These are phyloP conservation scores for Sebastes hubbsi DNA, from an alignment of 2,797 vertebrate species.

Conservation along the genomic window DNA sequence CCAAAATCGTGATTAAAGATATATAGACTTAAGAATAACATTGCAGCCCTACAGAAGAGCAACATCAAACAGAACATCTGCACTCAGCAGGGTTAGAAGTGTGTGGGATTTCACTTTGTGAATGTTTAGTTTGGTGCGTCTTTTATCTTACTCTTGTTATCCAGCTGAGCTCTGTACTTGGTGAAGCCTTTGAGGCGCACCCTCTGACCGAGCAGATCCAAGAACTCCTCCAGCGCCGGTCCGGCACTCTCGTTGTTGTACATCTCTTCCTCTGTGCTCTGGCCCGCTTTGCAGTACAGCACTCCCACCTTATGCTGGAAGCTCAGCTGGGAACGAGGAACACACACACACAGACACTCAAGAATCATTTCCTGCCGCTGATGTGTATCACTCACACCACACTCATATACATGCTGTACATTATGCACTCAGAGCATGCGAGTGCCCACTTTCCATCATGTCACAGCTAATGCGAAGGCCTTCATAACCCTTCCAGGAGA, in stretches of 20 bases:
- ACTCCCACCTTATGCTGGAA: conserved; percentile 99
- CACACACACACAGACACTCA: conserved; percentile 55
- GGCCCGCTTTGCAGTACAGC: conserved; percentile 95
- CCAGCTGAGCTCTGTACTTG: conserved; percentile 96
- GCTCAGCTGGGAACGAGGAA: conserved; percentile 88
- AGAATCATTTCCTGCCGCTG: conserved; percentile 54
- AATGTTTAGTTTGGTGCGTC: conserved; percentile 12
- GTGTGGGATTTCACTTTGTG: conserved; percentile 10
- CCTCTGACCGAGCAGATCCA: conserved; percentile 95
- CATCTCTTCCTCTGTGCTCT: conserved; percentile 99
- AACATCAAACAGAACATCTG: conserved; percentile 9
- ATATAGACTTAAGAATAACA: neutral
- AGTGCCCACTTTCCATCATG: conserved; percentile 67
- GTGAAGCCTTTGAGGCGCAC: conserved; percentile 95
- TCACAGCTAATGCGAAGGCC: conserved; percentile 60
- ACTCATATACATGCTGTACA: conserved; percentile 34
- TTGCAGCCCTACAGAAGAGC: neutral
- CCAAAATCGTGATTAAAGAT: neutral
- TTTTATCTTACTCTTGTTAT: conserved; percentile 94
- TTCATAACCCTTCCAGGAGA: conserved; percentile 43
- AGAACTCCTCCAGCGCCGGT: conserved; percentile 94
- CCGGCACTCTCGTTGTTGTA: conserved; percentile 97
- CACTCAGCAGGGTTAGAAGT: conserved; percentile 17
- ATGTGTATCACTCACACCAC: conserved; percentile 27
- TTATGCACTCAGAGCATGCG: conserved; percentile 44